Conservation (phyloP, 1,140 invertebrate genomes). For the Anastrepha ludens region DNA sequence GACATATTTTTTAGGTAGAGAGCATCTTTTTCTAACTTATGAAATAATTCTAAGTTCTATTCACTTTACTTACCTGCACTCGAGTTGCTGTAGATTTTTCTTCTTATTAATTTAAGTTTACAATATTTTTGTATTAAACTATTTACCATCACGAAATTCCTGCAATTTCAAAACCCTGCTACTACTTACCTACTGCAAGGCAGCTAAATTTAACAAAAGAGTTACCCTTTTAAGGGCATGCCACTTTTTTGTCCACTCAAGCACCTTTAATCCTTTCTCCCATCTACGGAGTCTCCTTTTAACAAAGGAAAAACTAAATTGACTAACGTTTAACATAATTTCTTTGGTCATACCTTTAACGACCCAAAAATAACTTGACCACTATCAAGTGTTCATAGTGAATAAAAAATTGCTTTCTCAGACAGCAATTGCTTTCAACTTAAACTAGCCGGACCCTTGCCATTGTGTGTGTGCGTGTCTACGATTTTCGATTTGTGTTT, state of each 20-base stretch:
- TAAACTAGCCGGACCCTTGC: constrained; percentile 36
- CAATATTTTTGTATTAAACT: too few relatives aligned
- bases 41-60: too few relatives aligned
- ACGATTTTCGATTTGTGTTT: not conserved
- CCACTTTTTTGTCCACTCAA: not conserved
- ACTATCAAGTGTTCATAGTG: not conserved
- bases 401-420: constrained; percentile 22
- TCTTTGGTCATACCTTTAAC: not conserved
- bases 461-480: constrained; percentile 34
- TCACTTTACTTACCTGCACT: too few relatives aligned
- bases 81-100: too few relatives aligned
- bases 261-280: not conserved
- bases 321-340: constrained; percentile 4
- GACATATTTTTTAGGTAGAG: too few relatives aligned
- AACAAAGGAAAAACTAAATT: not conserved
- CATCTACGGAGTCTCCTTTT: not conserved
- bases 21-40: too few relatives aligned
- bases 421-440: constrained; percentile 36
- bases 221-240: not conserved
- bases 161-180: too few relatives aligned
- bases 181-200: not conserved
- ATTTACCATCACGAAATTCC: too few relatives aligned
- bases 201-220: not conserved
- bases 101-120: too few relatives aligned
- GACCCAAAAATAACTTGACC: constrained; percentile 41